These are phyloP conservation scores for Cylas formicarius DNA, from an alignment of 1,140 invertebrate species.

Conservation along the genomic window DNA sequence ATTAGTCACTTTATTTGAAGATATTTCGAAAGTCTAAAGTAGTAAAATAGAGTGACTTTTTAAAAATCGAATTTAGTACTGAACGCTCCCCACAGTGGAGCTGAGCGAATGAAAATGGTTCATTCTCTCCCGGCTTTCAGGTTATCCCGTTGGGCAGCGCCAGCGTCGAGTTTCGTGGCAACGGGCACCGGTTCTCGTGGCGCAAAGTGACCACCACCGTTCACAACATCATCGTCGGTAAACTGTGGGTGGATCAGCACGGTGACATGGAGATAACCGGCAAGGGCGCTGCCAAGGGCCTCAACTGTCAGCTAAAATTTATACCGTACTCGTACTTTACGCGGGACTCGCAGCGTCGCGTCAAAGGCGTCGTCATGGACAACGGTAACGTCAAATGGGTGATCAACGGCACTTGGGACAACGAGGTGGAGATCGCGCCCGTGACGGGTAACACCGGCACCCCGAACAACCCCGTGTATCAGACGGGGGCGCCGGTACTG, in stretches of 20 bases:
- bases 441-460: conserved; percentile 68
- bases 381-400: conserved; percentile 53
- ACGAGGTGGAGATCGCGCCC: conserved; percentile 86
- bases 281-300: conserved; percentile 65
- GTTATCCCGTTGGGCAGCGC: conserved; percentile 85
- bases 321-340: conserved; percentile 98
- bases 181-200: conserved; percentile 92
- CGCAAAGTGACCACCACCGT: conserved; percentile 97
- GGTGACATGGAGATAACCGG: conserved; percentile 93
- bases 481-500: conserved; percentile 75
- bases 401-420: conserved; percentile 71
- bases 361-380: conserved; percentile 69
- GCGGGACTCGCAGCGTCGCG: conserved; percentile 85
- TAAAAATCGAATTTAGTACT: too few relatives aligned
- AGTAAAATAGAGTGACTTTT: too few relatives aligned
- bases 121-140: too few relatives aligned
- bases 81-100: too few relatives aligned
- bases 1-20: too few relatives aligned
- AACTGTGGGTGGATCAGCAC: conserved; percentile 98
- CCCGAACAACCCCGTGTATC: conserved; percentile 79
- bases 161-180: conserved; percentile 67
- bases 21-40: too few relatives aligned
- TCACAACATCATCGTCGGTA: conserved; percentile 99
- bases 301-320: conserved; percentile 93
- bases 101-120: too few relatives aligned